Percentiles rank a stretch among this genome's conserved stretches.
phyloP scores from a whole-genome alignment of 2,113 vertebrate species.

The Nicator chloris region DNA sequence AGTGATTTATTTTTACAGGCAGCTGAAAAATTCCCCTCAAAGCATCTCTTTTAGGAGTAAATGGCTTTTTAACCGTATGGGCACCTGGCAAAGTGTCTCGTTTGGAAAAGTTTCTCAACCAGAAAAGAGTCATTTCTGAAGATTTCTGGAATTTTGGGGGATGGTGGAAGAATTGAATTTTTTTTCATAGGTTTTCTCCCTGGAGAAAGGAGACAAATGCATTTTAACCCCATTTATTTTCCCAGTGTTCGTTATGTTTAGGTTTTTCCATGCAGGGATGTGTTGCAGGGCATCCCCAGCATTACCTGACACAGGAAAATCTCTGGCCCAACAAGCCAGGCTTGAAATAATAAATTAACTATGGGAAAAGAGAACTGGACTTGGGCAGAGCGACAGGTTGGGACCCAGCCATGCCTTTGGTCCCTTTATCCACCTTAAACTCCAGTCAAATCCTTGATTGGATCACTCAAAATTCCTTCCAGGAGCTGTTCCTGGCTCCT shows the following conservation, averaged over 20 bases:
- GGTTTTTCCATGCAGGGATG: accelerated
- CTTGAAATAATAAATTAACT: neutral
- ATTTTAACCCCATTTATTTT: neutral
- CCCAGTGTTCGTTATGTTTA: neutral
- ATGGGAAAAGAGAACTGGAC: neutral
- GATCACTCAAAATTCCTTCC: neutral
- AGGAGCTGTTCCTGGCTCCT: neutral
- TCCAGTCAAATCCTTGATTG: neutral
- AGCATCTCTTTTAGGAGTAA: neutral
- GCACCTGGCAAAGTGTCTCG: neutral
- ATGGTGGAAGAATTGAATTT: neutral
- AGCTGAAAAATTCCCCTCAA: neutral
- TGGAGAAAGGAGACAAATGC: neutral
- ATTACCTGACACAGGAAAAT: accelerated
- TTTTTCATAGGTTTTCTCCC: neutral
- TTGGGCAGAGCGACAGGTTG: accelerated
- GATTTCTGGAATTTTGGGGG: neutral
- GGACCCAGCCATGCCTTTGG: neutral
- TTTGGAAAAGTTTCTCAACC: neutral
- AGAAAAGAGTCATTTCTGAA: neutral
- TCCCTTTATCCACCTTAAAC: neutral
- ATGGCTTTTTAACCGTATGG: neutral
- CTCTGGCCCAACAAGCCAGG: neutral
- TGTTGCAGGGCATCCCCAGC: neutral
- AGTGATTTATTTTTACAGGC: neutral